Conservation (phyloP, 2,888 invertebrate species). For the Pandemis corylana region DNA sequence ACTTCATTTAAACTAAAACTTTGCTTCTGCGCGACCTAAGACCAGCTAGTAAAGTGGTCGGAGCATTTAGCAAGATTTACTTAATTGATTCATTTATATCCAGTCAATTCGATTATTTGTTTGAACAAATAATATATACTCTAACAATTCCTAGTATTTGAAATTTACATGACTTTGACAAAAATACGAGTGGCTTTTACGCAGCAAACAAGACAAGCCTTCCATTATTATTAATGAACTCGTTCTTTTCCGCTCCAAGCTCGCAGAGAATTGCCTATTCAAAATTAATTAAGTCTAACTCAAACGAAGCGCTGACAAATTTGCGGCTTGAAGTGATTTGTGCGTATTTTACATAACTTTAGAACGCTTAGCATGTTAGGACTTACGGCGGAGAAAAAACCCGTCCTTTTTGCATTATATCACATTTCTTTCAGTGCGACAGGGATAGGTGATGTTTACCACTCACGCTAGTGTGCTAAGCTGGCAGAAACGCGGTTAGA, state of each 20-base stretch:
- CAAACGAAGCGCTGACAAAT: slow-evolving; percentile 22
- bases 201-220: slow-evolving; percentile 14
- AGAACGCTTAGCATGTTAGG: not conserved
- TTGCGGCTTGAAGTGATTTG: not conserved
- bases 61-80: too few species aligned
- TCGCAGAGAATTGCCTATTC: slow-evolving; percentile 28
- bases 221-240: slow-evolving; percentile 29
- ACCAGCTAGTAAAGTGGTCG: too few species aligned
- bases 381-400: not conserved
- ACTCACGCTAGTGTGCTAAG: not conserved
- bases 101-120: too few species aligned
- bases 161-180: not conserved
- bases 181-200: slow-evolving; percentile 3
- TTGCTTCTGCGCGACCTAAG: too few species aligned
- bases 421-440: not conserved
- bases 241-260: slow-evolving; percentile 23
- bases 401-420: not conserved
- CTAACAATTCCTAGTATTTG: not conserved
- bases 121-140: not conserved
- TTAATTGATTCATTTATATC: too few species aligned
- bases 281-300: slow-evolving; percentile 30
- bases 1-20: too few species aligned
- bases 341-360: slow-evolving; percentile 2
- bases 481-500: slow-evolving; percentile 1
- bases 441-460: not conserved